A percentile compares a stretch with the other conserved stretches of the same genome.
These are phyloP conservation scores for Helobdella robusta DNA, from an alignment of 2,888 invertebrate species.

Conservation along the genomic window DNA sequence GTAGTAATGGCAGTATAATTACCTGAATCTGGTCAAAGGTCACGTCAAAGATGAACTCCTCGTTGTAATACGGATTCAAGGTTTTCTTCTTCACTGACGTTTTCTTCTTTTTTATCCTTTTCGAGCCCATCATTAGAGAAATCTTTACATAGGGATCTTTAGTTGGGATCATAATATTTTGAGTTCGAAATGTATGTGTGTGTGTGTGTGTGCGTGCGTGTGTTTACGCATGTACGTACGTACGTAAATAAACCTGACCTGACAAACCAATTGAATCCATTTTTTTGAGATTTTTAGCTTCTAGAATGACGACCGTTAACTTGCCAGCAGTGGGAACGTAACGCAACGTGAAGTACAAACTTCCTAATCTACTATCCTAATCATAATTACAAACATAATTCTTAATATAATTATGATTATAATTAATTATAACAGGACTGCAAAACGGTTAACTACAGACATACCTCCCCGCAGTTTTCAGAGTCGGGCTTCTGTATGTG, in stretches of 20 bases:
- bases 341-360: conserved; percentile 19
- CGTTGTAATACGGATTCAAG: conserved; percentile 25
- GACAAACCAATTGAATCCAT: conserved; percentile 9
- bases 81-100: conserved; percentile 18
- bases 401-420: too few relatives aligned
- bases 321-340: conserved; percentile 22
- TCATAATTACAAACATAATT: not conserved
- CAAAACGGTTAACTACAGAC: too few relatives aligned
- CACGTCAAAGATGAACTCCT: conserved; percentile 17
- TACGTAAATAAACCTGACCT: conserved; percentile 9
- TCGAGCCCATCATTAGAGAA: not conserved
- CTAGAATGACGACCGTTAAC: conserved; percentile 13
- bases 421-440: too few relatives aligned
- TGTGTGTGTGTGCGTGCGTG: not conserved
- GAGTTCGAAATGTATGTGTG: not conserved
- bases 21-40: conserved; percentile 18
- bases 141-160: conserved; percentile 24
- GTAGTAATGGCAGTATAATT: too few relatives aligned
- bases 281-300: conserved; percentile 16
- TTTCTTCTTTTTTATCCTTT: conserved; percentile 16
- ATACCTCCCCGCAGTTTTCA: too few relatives aligned
- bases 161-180: not conserved
- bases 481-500: conserved; percentile 7
- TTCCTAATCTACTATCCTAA: conserved; percentile 12
- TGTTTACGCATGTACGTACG: not conserved